phyloP scores from a whole-genome alignment of 2,888 invertebrate genomes.

The Parasteatoda lunata region DNA sequence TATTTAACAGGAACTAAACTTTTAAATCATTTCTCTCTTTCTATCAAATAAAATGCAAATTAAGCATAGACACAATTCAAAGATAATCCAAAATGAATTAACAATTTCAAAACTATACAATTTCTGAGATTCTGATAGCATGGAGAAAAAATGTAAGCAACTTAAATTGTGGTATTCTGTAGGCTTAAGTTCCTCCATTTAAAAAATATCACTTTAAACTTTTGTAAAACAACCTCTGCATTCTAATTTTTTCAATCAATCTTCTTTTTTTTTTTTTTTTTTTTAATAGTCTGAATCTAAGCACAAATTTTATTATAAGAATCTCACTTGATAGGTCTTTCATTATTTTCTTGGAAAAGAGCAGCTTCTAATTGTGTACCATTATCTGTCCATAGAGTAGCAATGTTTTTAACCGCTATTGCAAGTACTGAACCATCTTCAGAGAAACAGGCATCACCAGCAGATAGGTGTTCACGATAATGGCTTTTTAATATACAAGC shows the following conservation, averaged over 20 bases:
- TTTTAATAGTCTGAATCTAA: too few species aligned
- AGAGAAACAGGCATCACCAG: slow-evolving; percentile 81
- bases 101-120: too few species aligned
- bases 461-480: slow-evolving; percentile 78
- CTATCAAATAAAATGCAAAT: too few species aligned
- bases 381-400: slow-evolving; percentile 81
- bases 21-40: too few species aligned
- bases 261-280: too few species aligned
- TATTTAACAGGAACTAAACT: too few species aligned
- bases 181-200: neutral
- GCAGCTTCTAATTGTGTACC: slow-evolving; percentile 19
- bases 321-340: slow-evolving; percentile 31
- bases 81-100: too few species aligned
- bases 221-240: neutral
- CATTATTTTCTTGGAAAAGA: slow-evolving; percentile 9
- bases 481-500: slow-evolving; percentile 79
- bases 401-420: slow-evolving; percentile 80
- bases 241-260: neutral
- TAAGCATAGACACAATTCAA: too few species aligned
- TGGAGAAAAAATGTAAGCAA: too few species aligned
- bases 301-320: neutral
- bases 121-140: too few species aligned
- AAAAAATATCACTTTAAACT: neutral
- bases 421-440: slow-evolving; percentile 85
- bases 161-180: too few species aligned